Percentiles rank a stretch among this genome's conserved stretches.
phyloP scores from a whole-genome alignment of 2,888 invertebrate genomes.

The Phrixothrix hirtus region DNA sequence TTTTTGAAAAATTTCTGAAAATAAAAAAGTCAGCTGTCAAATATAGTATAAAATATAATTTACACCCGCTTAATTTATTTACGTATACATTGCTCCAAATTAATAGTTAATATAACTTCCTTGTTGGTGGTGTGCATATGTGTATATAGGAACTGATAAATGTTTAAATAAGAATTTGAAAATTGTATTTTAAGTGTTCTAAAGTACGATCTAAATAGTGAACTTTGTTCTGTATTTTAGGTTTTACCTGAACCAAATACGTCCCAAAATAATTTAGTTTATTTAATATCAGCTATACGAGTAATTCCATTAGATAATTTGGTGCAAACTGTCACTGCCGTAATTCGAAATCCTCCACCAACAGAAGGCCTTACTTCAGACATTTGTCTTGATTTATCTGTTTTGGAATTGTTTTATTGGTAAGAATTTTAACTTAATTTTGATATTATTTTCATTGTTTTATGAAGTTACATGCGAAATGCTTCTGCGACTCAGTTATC shows the following conservation, averaged over 20 bases:
- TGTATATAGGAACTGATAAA: no score
- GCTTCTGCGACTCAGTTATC: conserved; percentile 70
- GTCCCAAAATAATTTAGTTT: conserved; percentile 76
- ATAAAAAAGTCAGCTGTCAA: no score
- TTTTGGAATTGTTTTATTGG: conserved; percentile 80
- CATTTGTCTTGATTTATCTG: conserved; percentile 74
- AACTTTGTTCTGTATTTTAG: conserved; percentile 52
- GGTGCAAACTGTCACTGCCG: conserved; percentile 79
- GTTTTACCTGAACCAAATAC: conserved; percentile 66
- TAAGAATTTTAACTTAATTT: conserved; percentile 36
- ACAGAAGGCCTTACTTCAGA: conserved; percentile 64
- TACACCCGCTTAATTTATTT: no score
- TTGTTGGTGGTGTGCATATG: no score
- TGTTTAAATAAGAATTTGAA: no score
- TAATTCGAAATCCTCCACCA: conserved; percentile 76
- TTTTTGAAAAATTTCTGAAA: no score
- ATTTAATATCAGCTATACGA: conserved; percentile 77
- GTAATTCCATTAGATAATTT: conserved; percentile 84
- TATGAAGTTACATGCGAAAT: conserved; percentile 64
- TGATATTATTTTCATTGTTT: neutral
- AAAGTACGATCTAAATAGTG: no score
- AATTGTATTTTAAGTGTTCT: no score
- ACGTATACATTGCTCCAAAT: no score
- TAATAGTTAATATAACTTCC: no score
- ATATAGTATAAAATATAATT: no score